phyloP scores from a whole-genome alignment of 1,140 invertebrate genomes.

The Zaprionus vittiger region DNA sequence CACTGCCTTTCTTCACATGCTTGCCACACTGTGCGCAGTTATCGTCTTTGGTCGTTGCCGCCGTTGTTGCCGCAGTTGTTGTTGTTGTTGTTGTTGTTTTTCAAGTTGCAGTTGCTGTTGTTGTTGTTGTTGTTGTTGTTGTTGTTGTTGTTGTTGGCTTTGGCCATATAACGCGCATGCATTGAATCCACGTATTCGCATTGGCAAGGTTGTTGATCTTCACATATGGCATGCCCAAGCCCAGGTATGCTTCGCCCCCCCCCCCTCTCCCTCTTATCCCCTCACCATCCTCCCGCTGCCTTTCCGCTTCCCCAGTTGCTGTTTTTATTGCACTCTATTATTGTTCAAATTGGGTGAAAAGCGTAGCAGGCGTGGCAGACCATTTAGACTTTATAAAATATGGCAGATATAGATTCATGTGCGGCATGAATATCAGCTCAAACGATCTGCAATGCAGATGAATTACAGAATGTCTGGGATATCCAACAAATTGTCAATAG shows the following conservation, averaged over 20 bases:
- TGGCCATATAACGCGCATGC: constrained; percentile 66
- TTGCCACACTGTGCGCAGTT: constrained; percentile 25
- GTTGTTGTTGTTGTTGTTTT: constrained; percentile 15
- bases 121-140: constrained; percentile 23
- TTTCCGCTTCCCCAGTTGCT: constrained; percentile 7
- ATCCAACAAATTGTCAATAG: too few species aligned
- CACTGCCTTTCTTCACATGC: not conserved
- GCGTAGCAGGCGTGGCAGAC: not conserved
- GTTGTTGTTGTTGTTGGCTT: constrained; percentile 36
- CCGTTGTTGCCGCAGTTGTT: constrained; percentile 28
- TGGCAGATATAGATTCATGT: not conserved
- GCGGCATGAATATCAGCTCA: too few species aligned
- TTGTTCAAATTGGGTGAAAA: constrained; percentile 21
- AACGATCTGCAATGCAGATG: too few species aligned
- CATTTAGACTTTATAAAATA: not conserved
- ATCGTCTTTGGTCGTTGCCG: constrained; percentile 16
- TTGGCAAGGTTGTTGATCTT: constrained; percentile 80
- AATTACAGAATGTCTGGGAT: too few species aligned
- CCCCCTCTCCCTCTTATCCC: not conserved
- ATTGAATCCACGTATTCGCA: constrained; percentile 53
- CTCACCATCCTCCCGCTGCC: not conserved
- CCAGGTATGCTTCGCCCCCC: not conserved
- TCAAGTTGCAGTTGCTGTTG: not conserved
- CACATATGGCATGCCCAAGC: constrained; percentile 45
- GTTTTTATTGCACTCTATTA: constrained; percentile 36